A percentile compares a stretch with the other conserved stretches of the same genome.
These are phyloP conservation scores for Rhopalosiphum nymphaeae DNA, from an alignment of 2,888 invertebrate genomes.

Conservation along the genomic window DNA sequence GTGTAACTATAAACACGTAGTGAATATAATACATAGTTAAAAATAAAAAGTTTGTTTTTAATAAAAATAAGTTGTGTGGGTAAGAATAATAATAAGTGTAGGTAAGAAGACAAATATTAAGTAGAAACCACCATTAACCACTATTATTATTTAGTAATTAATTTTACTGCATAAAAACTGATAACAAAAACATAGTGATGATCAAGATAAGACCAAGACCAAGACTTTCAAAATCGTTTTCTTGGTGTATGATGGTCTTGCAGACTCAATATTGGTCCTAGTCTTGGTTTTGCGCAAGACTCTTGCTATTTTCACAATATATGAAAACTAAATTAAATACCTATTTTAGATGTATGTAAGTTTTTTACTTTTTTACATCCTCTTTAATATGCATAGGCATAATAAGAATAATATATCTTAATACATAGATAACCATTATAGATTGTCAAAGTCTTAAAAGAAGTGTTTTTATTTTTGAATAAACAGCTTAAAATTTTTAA, in stretches of 20 bases:
- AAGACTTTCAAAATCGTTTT: too few species aligned
- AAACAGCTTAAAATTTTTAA: too few species aligned
- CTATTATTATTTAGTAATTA: background rate
- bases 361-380: background rate
- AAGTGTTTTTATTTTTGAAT: too few species aligned
- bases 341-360: background rate
- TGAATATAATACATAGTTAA: background rate
- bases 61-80: background rate
- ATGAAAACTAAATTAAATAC: background rate
- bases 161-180: background rate
- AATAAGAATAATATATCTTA: too few species aligned
- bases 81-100: background rate
- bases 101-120: background rate
- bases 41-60: background rate
- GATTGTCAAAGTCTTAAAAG: too few species aligned
- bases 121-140: background rate
- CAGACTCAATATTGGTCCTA: background rate
- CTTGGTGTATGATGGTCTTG: background rate
- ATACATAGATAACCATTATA: too few species aligned
- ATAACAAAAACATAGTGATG: background rate
- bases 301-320: background rate
- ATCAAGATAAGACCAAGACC: too few species aligned
- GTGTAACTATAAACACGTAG: too few species aligned
- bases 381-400: too few species aligned
- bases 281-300: background rate